Conservation (phyloP, 2,888 invertebrate species). For the Scaptomyza caliginosa region DNA sequence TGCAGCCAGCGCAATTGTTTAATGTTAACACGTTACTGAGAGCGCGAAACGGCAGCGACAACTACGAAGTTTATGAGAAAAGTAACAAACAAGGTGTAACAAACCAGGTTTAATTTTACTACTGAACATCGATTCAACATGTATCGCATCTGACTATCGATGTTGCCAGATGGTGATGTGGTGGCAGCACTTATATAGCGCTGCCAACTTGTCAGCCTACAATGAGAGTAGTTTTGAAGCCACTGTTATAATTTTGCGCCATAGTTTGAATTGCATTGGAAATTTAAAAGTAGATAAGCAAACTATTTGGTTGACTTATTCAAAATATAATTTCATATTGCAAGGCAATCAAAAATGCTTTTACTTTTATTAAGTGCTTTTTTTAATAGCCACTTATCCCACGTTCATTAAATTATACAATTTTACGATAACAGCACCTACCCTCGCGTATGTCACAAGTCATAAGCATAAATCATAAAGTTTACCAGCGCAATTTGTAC, state of each 20-base stretch:
- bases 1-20: constrained; percentile 68
- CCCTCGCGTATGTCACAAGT: constrained; percentile 10
- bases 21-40: constrained; percentile 40
- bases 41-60: constrained; percentile 43
- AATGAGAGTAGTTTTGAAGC: constrained; percentile 33
- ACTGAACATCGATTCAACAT: constrained; percentile 40
- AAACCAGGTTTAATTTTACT: constrained; percentile 63
- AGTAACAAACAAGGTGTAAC: constrained; percentile 49
- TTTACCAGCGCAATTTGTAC: constrained; percentile 47
- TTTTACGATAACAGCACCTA: constrained; percentile 12
- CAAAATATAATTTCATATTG: constrained; percentile 3
- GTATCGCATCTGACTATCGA: constrained; percentile 39
- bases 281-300: constrained; percentile 31
- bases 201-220: constrained; percentile 28
- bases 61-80: constrained; percentile 38
- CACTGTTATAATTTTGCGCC: constrained; percentile 21
- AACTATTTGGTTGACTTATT: background rate
- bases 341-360: constrained; percentile 21
- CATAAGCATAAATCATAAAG: constrained; percentile 52
- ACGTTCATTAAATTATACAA: constrained; percentile 28
- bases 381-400: constrained; percentile 39
- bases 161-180: constrained; percentile 17
- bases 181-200: constrained; percentile 13
- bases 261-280: constrained; percentile 19
- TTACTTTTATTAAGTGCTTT: constrained; percentile 23